Percentiles rank a stretch among this genome's conserved stretches.
These are phyloP conservation scores for Oncopodura yosiiana DNA, from an alignment of 1,140 invertebrate species.

Conservation along the genomic window DNA sequence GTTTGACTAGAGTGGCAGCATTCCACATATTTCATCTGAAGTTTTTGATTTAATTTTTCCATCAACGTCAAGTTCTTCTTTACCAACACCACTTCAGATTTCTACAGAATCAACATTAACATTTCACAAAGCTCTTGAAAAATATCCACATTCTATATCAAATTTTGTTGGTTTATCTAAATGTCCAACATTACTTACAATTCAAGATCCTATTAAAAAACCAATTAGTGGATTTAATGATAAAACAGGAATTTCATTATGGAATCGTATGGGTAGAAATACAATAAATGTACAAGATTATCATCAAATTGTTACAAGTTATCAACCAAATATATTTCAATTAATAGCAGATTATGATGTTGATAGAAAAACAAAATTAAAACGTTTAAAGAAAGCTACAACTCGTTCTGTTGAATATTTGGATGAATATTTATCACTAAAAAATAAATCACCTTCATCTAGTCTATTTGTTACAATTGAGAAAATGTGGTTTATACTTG, in stretches of 20 bases:
- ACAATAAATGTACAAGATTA: slow-evolving; percentile 38
- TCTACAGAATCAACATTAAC: slow-evolving; percentile 47
- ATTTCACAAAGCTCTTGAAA: slow-evolving; percentile 46
- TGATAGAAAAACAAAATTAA: slow-evolving; percentile 38
- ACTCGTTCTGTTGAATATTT: slow-evolving; percentile 20
- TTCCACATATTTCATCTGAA: slow-evolving; percentile 55
- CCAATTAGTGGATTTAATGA: slow-evolving; percentile 41
- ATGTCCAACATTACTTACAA: slow-evolving; percentile 36
- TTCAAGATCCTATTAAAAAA: slow-evolving; percentile 40
- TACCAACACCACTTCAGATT: slow-evolving; percentile 46
- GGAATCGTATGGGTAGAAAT: slow-evolving; percentile 40
- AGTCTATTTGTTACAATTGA: slow-evolving; percentile 33
- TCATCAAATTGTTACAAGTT: slow-evolving; percentile 40
- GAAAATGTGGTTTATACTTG: slow-evolving; percentile 39
- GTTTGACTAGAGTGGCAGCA: slow-evolving; percentile 46
- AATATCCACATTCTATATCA: slow-evolving; percentile 44
- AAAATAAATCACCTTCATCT: slow-evolving; percentile 25
- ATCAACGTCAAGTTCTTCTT: slow-evolving; percentile 33
- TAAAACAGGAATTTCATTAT: slow-evolving; percentile 41
- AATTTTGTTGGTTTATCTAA: slow-evolving; percentile 49
- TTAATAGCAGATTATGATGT: slow-evolving; percentile 45
- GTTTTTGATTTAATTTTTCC: slow-evolving; percentile 49
- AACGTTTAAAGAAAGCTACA: slow-evolving; percentile 41
- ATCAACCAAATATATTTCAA: slow-evolving; percentile 42
- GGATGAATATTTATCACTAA: neutral